These are phyloP conservation scores for Eleginops maclovinus DNA, from an alignment of 2,113 vertebrate species.

Conservation along the genomic window DNA sequence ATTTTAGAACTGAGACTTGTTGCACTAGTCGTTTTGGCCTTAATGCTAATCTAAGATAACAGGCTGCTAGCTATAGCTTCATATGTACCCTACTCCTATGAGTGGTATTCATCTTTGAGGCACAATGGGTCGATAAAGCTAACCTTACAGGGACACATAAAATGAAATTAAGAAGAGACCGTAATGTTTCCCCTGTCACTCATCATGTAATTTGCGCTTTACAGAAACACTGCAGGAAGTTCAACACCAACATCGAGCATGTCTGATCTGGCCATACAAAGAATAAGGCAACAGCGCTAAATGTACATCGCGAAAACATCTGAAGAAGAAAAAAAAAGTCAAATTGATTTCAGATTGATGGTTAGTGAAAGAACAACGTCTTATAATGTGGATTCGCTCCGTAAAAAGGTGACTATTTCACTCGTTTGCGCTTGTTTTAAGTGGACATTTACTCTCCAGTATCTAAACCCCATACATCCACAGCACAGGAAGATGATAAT, in stretches of 20 bases:
- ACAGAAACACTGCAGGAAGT: constrained; percentile 16
- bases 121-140: background rate
- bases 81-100: background rate
- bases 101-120: background rate
- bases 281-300: constrained; percentile 8
- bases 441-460: background rate
- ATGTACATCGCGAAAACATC: too few species aligned
- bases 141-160: constrained; percentile 8
- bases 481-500: constrained; percentile 36
- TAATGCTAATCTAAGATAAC: background rate
- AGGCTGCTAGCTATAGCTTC: background rate
- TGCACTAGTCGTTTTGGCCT: background rate
- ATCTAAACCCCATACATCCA: constrained; percentile 25
- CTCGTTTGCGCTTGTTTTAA: constrained; percentile 8
- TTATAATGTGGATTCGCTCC: background rate
- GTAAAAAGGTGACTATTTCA: background rate
- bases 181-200: constrained; percentile 3
- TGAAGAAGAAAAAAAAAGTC: too few species aligned
- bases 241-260: background rate
- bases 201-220: constrained; percentile 9
- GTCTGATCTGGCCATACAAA: constrained; percentile 32
- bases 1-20: background rate
- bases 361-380: background rate
- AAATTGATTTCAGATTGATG: background rate
- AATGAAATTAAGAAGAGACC: constrained; percentile 16